Conservation (phyloP, 2,797 vertebrate species). For the Sternotherus odoratus region DNA sequence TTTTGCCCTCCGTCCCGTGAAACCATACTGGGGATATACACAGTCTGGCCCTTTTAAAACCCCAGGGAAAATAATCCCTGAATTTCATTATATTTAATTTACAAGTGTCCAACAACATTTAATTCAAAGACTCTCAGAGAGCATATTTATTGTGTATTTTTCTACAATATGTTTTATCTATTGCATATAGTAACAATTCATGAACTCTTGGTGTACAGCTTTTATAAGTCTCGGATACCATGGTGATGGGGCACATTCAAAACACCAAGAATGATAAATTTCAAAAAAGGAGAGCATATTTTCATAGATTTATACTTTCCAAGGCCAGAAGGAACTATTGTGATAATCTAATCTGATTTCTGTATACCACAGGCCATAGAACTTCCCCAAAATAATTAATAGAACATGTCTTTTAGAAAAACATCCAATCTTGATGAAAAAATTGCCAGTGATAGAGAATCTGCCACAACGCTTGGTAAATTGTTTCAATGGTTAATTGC, state of each 20-base stretch:
- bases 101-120: neutral
- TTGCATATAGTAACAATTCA: slow-evolving; percentile 6
- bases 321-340: neutral
- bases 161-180: neutral
- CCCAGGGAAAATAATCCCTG: neutral
- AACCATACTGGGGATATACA: neutral
- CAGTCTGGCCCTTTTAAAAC: neutral
- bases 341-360: neutral
- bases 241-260: too few relatives aligned
- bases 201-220: neutral
- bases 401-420: neutral
- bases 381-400: neutral
- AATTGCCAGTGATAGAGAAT: neutral
- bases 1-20: neutral
- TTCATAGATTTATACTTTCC: neutral
- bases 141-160: slow-evolving; percentile 9
- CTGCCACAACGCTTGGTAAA: neutral
- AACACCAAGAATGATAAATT: too few relatives aligned
- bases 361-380: neutral
- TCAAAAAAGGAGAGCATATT: neutral
- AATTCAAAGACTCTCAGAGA: neutral
- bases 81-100: neutral
- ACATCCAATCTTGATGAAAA: neutral
- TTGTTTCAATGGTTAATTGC: neutral
- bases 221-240: too few relatives aligned